Evolutionary conservation across 2,797 vertebrate genomes (phyloP).

Genomic region (Benthosema pterotum): DNA sequence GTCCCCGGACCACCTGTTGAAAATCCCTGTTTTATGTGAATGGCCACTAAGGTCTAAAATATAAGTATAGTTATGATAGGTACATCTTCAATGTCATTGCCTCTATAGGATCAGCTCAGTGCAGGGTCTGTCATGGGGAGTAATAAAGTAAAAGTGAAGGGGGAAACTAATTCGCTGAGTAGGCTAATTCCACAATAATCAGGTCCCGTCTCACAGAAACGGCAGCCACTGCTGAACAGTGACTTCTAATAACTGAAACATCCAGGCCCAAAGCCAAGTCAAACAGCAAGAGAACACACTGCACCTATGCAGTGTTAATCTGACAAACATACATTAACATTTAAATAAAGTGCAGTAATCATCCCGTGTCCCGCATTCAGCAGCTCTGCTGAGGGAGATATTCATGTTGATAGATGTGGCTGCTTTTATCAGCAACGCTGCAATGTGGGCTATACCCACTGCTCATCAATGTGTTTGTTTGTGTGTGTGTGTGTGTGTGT

Average conservation of each 20-base stretch:
- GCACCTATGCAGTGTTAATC: constrained; percentile 45
- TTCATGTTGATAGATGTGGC: constrained; percentile 54
- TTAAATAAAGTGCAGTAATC: constrained; percentile 60
- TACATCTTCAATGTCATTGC: no score
- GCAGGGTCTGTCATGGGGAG: background rate
- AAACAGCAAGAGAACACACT: constrained; percentile 39
- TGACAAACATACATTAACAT: constrained; percentile 65
- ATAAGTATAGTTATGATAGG: no score
- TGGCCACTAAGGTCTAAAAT: no score
- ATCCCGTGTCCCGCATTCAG: constrained; percentile 1
- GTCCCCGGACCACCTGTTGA: no score
- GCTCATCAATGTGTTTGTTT: background rate
- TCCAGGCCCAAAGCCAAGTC: constrained; percentile 40
- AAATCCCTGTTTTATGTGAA: no score
- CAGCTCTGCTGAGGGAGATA: constrained; percentile 40
- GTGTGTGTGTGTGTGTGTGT: background rate
- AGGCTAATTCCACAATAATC: background rate
- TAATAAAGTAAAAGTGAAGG: background rate
- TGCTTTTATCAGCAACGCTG: constrained; percentile 42
- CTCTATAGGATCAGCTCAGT: background rate
- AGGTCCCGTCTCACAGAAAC: background rate
- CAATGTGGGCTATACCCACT: background rate
- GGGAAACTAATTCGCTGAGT: no score
- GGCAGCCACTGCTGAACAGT: constrained; percentile 9
- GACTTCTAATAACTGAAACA: constrained; percentile 17